These are phyloP conservation scores for Nannoperca obscura DNA, from an alignment of 2,797 vertebrate species.

Conservation along the genomic window DNA sequence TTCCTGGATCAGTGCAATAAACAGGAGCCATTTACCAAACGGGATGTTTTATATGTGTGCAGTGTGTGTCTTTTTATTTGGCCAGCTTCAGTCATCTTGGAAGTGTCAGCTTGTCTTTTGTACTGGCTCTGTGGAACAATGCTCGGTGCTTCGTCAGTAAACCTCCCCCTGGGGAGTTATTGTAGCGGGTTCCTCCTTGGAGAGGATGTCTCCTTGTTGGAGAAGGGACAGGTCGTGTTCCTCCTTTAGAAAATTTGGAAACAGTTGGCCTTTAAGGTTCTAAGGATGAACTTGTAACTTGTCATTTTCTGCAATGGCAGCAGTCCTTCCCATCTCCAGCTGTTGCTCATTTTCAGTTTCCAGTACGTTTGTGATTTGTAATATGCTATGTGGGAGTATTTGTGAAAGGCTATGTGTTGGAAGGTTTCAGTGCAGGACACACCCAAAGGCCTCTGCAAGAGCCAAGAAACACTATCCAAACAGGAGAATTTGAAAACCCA, in stretches of 20 bases:
- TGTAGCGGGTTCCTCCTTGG: conserved; percentile 58
- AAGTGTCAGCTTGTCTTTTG: conserved; percentile 47
- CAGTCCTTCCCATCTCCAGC: conserved; percentile 24
- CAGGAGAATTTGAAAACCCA: conserved; percentile 21
- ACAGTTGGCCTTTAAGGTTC: conserved; percentile 31
- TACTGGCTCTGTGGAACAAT: conserved; percentile 31
- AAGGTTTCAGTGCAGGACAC: conserved; percentile 47
- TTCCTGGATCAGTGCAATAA: conserved; percentile 30
- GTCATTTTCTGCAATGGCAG: conserved; percentile 21
- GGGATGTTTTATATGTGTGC: conserved; percentile 14
- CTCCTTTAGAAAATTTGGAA: conserved; percentile 32
- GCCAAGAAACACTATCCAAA: conserved; percentile 45
- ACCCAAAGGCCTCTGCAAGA: conserved; percentile 48
- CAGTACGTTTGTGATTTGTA: conserved; percentile 53
- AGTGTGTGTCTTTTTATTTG: conserved; percentile 46
- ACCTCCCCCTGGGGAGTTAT: conserved; percentile 41
- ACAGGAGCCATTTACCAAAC: conserved; percentile 33
- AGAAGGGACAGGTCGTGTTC: conserved; percentile 14
- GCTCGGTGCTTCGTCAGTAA: conserved; percentile 26
- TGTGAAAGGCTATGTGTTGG: conserved; percentile 36
- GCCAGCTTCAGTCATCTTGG: conserved; percentile 32
- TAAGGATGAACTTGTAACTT: conserved; percentile 9
- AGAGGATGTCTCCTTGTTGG: conserved; percentile 42
- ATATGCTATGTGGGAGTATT: conserved; percentile 36
- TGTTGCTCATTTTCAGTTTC: conserved; percentile 44